Conservation (phyloP, 2,888 invertebrate genomes). For the Ernsta delagoae region DNA sequence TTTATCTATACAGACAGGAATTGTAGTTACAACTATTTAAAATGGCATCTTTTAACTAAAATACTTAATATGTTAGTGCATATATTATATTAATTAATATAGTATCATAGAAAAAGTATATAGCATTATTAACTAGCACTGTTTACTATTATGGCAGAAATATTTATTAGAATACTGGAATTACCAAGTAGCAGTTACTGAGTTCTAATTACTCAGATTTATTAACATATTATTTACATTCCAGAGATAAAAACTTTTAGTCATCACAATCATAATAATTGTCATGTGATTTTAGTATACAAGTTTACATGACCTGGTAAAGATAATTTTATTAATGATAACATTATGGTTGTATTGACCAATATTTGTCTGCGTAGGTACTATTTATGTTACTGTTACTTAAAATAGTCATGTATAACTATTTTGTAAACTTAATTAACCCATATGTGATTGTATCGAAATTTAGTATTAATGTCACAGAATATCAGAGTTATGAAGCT, state of each 20-base stretch:
- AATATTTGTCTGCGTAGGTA: too few relatives aligned
- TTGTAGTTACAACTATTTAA: background rate
- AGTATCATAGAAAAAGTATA: too few relatives aligned
- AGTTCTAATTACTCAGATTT: background rate
- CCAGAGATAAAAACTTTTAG: conserved; percentile 8
- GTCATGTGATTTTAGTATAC: conserved; percentile 15
- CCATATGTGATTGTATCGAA: background rate
- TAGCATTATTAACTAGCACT: background rate
- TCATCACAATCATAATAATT: background rate
- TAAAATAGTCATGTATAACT: background rate
- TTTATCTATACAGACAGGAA: background rate
- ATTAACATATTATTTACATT: conserved; percentile 18
- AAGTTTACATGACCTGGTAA: conserved; percentile 1
- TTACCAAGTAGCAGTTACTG: background rate
- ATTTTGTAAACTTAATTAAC: background rate
- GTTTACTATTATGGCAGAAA: background rate
- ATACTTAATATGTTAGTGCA: background rate
- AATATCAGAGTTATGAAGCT: background rate
- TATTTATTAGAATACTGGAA: background rate
- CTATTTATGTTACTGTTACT: too few relatives aligned
- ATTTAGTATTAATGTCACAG: background rate
- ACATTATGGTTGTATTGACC: background rate
- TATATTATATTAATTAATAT: too few relatives aligned
- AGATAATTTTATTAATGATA: conserved; percentile 1
- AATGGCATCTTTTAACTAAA: background rate